Evolutionary conservation across 1,140 invertebrate species (phyloP).

Genomic region (Drosophila lowei): DNA sequence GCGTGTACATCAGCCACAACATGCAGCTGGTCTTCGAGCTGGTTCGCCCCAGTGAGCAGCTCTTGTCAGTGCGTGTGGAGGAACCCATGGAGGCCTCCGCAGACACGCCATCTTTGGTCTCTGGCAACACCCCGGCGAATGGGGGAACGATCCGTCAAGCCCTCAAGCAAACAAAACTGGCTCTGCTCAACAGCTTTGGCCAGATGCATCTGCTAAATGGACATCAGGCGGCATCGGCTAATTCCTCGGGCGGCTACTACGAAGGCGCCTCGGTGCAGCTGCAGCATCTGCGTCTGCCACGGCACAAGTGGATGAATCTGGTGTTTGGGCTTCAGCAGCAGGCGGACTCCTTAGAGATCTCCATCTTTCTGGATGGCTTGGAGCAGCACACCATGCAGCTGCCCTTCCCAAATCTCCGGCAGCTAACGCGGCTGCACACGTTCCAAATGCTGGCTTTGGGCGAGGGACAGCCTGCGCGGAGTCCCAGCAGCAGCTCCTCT

Average conservation of each 20-base stretch:
- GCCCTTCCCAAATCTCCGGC: conserved; percentile 60
- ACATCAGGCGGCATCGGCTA: conserved; percentile 10
- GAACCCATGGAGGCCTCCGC: conserved; percentile 51
- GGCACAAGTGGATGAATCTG: conserved; percentile 78
- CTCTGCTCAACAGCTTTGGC: conserved; percentile 73
- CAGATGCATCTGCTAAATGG: conserved; percentile 79
- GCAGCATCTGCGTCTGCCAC: conserved; percentile 53
- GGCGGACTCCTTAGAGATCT: conserved; percentile 55
- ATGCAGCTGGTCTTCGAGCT: conserved; percentile 72
- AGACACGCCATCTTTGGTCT: conserved; percentile 24
- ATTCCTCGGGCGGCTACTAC: conserved; percentile 46
- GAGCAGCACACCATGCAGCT: conserved; percentile 64
- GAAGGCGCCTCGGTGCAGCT: conserved; percentile 57
- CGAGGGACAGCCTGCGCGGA: conserved; percentile 50
- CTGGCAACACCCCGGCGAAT: conserved; percentile 19
- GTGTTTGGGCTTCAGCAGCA: conserved; percentile 61
- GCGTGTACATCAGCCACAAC: conserved; percentile 71
- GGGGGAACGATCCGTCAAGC: conserved; percentile 66
- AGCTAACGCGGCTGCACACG: conserved; percentile 44
- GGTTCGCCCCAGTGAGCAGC: conserved; percentile 67
- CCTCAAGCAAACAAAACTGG: conserved; percentile 73
- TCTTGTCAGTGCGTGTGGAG: conserved; percentile 44
- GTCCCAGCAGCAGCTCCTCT: conserved; percentile 50
- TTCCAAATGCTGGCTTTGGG: conserved; percentile 74
- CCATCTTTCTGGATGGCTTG: conserved; percentile 65